Conservation (phyloP, 2,113 vertebrate species). For the Probosciger aterrimus region DNA sequence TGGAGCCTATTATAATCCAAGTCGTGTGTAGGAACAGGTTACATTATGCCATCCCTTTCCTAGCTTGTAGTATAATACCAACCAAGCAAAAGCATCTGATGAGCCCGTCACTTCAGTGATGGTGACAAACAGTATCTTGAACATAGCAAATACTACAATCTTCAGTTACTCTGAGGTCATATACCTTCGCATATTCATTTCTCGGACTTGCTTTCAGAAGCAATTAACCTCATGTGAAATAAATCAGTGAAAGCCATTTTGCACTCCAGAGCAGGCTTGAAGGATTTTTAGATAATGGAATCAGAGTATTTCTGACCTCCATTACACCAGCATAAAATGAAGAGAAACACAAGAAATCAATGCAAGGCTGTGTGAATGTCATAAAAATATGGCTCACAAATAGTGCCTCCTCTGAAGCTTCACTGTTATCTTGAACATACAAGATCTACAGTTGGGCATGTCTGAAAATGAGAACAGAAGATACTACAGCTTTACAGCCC, state of each 20-base stretch:
- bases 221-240: constrained; percentile 45
- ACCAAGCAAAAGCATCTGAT: neutral
- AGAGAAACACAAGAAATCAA: constrained; percentile 38
- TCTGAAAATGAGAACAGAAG: neutral
- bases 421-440: neutral
- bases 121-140: neutral
- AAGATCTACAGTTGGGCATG: neutral
- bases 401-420: neutral
- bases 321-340: constrained; percentile 8
- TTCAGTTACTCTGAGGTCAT: constrained; percentile 7
- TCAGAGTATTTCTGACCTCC: constrained; percentile 39
- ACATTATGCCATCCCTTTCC: neutral
- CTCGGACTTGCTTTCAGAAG: neutral
- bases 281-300: constrained; percentile 45
- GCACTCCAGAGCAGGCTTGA: neutral
- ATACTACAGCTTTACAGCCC: neutral
- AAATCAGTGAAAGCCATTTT: constrained; percentile 39
- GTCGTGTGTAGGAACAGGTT: constrained; percentile 26
- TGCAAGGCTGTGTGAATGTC: neutral
- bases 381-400: neutral
- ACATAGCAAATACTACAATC: neutral
- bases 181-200: constrained; percentile 18
- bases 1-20: neutral
- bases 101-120: neutral
- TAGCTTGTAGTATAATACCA: neutral